Evolutionary conservation across 2,888 invertebrate species (phyloP), one percentile per base, ranked within the genome.

Genomic region (Timandra comae): DNA sequence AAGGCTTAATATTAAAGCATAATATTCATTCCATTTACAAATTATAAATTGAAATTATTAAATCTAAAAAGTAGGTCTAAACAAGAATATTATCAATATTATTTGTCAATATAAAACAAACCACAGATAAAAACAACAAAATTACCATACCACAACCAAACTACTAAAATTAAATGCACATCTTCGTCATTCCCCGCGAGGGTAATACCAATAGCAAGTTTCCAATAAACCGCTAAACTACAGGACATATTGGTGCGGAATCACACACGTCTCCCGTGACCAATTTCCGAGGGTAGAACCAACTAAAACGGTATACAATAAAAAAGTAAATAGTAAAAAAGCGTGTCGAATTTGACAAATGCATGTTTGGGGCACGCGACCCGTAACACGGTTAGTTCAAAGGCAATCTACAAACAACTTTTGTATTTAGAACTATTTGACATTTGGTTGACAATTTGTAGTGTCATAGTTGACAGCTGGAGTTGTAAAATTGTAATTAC

Each of bases 341-440:
- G 77, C 79, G 77, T 52, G 55, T 66, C 84, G 67, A 82, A 84
- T 79, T 64, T 79, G 78, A 84, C 74, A 78, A 84, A 85, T 79
- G 77, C 68, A 57, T 82, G 80, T 80, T 84, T 73, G 72, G 74
- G 74, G 70, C 81, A 81, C 82, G 79, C 77, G 81, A 71, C 79
- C 53, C 37, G 39, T 49, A 54, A 72, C 60, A 62, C 66, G 72
- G 62, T 47, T 43, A 51, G 61, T 6, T 3, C 16, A n/a, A n/a
- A 16, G 16, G 4, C 45, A 16, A 16, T 16, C 16, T 51, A 51
- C 44, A 49, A 52, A 49, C 50, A 52, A 42, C 41, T 39, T 27
- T 28, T 63, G 61, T 56, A 57, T 65, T 57, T 58, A 52, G 56
- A 37, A 49, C 51, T 54, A 60, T 63, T 61, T 52, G 51, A 33